Evolutionary conservation across 2,888 invertebrate genomes (phyloP), one percentile per base, ranked within the genome.

Genomic region (Gastracanthus pulcherrimus): DNA sequence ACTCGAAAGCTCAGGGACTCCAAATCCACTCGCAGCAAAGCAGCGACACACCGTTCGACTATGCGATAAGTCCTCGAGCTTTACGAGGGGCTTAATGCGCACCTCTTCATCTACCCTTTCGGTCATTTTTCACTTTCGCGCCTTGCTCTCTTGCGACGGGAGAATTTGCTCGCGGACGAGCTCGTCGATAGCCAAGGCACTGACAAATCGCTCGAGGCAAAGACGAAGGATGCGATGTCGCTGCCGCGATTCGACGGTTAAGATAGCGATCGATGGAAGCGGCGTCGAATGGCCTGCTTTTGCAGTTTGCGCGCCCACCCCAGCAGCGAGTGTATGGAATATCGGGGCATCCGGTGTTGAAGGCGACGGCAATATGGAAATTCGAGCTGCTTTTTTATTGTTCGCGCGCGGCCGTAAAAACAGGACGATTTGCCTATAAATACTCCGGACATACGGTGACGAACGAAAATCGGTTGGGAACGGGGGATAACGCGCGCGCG

Each of bases 391-490:
- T 60, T 51, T 75, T 79, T 78, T 82, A 77, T 75, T 79, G 70
- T 70, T 66, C 72, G 74, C 38, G 9, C 23, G 13, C 29, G 75
- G 72, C 74, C 62, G 55, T 80, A 80, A 82, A 82, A 74, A 66
- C 80, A 38, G 62, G 79, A 62, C 82, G 84, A 85, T 85, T 84
- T 85, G 84, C 83, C 84, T 85, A 83, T 84, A 84, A 85, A 85
- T 85, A 85, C 84, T 76, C 76, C 80, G 82, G 83, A 84, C 84
- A 82, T 79, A 78, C 76, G 67, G 82, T 75, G 82, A 72, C 74
- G 83, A 80, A 69, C 38, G 79, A 76, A 80, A 81, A 82, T 81
- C 82, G 78, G 76, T n/a, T n/a, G n/a, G n/a, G n/a, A n/a, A n/a
- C n/a, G n/a, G n/a, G n/a, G n/a, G n/a, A n/a, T n/a, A n/a, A n/a